Evolutionary conservation across 2,113 vertebrate genomes (phyloP), one percentile per base, ranked within the genome.

Genomic region (Petrocephalus zakoni): DNA sequence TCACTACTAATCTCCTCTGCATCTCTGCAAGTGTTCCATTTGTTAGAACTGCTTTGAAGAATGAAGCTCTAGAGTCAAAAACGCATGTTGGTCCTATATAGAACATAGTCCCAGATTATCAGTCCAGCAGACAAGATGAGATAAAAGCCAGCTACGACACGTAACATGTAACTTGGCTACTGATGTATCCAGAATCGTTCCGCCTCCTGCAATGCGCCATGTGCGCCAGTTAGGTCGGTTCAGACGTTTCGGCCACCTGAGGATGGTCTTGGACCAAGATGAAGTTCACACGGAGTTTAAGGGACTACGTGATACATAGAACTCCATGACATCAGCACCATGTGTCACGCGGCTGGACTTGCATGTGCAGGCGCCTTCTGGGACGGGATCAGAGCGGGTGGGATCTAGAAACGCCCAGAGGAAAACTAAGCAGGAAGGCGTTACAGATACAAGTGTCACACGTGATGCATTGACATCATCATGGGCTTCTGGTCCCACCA

Each of bases 391-490:
- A 42, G 81, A 22, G 46, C 42, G 21, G 81, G 81, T 46, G 81
- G 81, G 81, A 49, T 46, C 81, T 83, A 46, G 81, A 37, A 83
- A 47, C 81, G 37, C 81, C 81, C 46, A 83, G 42, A 83, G 81
- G 78, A 42, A 83, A 83, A 83, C 49, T 21, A 78, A 42, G 34
- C 5, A 42, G 34, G 34, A 29, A 34, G 78, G 78, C 2, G 42
- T 29, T 46, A 4, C 29, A 93, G 95, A 94, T 87, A 90, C 88
- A 90, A 61, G 49, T 84, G 89, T 93, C 93, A 94, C 89, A 89
- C 92, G 93, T 90, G 92, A 90, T 90, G 89, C 89, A 52, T 58
- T 64, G 90, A 90, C 42, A 92, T 92, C 90, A 92, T 93, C 92
- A 93, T 93, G 93, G 42, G 78, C 7, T 61, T 47, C 22, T 84